phyloP scores from a whole-genome alignment of 2,888 invertebrate genomes.

The Tinea pellionella region DNA sequence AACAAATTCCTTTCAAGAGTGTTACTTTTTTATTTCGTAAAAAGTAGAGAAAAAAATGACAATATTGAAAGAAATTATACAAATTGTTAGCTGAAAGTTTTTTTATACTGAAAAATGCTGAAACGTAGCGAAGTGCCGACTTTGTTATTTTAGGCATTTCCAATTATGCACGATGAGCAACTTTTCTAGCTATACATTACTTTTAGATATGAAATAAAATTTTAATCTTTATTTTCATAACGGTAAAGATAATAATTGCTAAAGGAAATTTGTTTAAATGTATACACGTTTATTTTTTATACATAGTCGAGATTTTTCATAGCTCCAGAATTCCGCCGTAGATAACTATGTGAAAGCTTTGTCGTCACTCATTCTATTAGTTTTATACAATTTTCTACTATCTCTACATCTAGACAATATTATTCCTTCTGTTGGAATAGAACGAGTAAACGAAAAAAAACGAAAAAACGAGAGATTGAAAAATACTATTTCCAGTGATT shows the following conservation, averaged over 20 bases:
- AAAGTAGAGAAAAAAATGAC: constrained; percentile 26
- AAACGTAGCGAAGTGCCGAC: constrained; percentile 16
- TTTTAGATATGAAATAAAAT: neutral
- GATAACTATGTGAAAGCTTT: neutral
- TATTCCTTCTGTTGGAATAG: too few species aligned
- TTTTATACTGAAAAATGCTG: constrained; percentile 8
- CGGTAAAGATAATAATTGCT: neutral
- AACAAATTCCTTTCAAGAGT: neutral
- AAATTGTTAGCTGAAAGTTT: constrained; percentile 40
- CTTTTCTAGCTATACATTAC: constrained; percentile 19
- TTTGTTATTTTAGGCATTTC: constrained; percentile 59
- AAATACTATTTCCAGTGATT: too few species aligned
- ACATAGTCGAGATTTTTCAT: neutral
- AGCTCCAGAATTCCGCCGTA: neutral
- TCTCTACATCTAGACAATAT: too few species aligned
- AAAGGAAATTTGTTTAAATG: neutral
- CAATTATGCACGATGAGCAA: constrained; percentile 40
- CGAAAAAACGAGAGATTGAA: too few species aligned
- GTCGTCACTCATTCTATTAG: neutral
- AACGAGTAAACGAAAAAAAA: too few species aligned
- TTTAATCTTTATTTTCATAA: neutral
- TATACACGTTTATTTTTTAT: neutral
- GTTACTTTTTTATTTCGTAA: neutral
- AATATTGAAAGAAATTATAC: constrained; percentile 35
- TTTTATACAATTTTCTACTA: too few species aligned